Conservation (phyloP, 2,113 vertebrate species). For the mouse (Mus musculus) region GRCm39 chr5:58198501-58199000, state of each 20-base stretch:
- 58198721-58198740: neutral
- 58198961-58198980: neutral
- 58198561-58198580: neutral
- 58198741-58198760: neutral
- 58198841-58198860: conserved; percentile 45
- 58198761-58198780: neutral
- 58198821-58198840: neutral
- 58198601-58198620: conserved; percentile 15
- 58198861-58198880: conserved; percentile 58
- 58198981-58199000: neutral
- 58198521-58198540: neutral
- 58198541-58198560: neutral
- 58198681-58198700: neutral
- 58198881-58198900: conserved; percentile 40
- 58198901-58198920: conserved; percentile 64
- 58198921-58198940: neutral
- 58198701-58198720: conserved; percentile 1
- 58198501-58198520: neutral
- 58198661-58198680: conserved; percentile 11
- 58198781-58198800: neutral
- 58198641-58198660: conserved; percentile 34
- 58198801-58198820: neutral
- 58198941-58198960: conserved; percentile 57
- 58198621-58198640: neutral
- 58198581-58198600: neutral